Conservation (phyloP, 1,140 invertebrate species). For the Brachionus rotundiformis region DNA sequence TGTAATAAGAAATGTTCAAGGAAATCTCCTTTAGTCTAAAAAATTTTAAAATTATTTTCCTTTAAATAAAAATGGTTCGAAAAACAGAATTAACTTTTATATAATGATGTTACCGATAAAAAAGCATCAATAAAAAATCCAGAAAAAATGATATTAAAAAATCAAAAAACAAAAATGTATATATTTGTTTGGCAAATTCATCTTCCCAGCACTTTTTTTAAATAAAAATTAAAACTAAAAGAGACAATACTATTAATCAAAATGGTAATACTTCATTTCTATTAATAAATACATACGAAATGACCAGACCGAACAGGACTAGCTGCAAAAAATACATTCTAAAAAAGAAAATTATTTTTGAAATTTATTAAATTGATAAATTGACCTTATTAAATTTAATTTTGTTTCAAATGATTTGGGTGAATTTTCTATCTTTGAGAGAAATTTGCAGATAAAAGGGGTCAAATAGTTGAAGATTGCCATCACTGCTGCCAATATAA, state of each 20-base stretch:
- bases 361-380: neutral
- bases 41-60: too few relatives aligned
- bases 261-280: neutral
- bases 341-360: neutral
- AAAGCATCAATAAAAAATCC: neutral
- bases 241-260: neutral
- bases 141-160: neutral
- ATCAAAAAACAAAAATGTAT: neutral
- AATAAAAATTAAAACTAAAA: neutral
- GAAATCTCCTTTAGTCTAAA: neutral
- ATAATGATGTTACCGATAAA: neutral
- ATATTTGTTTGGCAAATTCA: constrained; percentile 4
- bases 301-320: neutral
- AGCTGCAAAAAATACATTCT: constrained; percentile 4
- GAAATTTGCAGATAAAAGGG: neutral
- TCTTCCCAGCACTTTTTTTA: constrained; percentile 35
- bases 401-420: neutral
- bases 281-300: neutral
- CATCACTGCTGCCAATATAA: neutral
- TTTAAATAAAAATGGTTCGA: too few relatives aligned
- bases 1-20: neutral
- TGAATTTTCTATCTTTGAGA: neutral
- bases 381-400: neutral
- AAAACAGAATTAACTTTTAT: too few relatives aligned
- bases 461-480: neutral